Percentiles rank a stretch among this genome's conserved stretches.
Evolutionary conservation across 2,888 invertebrate genomes (phyloP).

Genomic region (Itoplectis maculator): DNA sequence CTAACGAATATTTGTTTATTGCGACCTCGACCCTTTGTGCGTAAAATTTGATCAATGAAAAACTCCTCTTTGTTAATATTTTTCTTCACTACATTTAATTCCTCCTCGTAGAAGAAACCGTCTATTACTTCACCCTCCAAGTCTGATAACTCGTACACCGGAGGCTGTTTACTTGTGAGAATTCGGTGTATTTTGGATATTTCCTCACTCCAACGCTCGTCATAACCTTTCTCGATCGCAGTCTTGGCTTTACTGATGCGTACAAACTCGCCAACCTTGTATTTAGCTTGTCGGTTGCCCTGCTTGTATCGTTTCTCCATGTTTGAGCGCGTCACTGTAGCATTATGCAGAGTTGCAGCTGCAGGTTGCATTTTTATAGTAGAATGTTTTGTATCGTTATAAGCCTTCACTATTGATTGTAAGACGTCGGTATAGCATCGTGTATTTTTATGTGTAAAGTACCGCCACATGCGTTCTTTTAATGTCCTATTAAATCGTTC

Average conservation of each 20-base stretch:
- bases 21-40: background rate
- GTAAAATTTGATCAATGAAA: constrained; percentile 13
- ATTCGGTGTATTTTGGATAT: constrained; percentile 13
- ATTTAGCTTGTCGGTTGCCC: constrained; percentile 5
- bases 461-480: too few relatives aligned
- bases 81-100: constrained; percentile 7
- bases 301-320: background rate
- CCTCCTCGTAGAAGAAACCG: constrained; percentile 26
- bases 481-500: too few relatives aligned
- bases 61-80: constrained; percentile 14
- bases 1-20: background rate
- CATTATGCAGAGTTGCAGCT: background rate
- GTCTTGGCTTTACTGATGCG: constrained; percentile 47
- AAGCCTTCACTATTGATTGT: constrained; percentile 8
- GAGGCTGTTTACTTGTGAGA: background rate
- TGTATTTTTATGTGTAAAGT: constrained; percentile 1
- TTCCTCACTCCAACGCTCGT: constrained; percentile 10
- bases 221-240: constrained; percentile 39
- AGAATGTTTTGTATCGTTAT: constrained; percentile 1
- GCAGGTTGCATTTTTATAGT: constrained; percentile 2
- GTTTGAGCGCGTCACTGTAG: background rate
- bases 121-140: constrained; percentile 16
- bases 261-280: constrained; percentile 43
- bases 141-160: background rate
- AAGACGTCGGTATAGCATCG: background rate